These are phyloP conservation scores for Salmo trutta DNA, from an alignment of 2,797 vertebrate genomes.

Conservation along the genomic window DNA sequence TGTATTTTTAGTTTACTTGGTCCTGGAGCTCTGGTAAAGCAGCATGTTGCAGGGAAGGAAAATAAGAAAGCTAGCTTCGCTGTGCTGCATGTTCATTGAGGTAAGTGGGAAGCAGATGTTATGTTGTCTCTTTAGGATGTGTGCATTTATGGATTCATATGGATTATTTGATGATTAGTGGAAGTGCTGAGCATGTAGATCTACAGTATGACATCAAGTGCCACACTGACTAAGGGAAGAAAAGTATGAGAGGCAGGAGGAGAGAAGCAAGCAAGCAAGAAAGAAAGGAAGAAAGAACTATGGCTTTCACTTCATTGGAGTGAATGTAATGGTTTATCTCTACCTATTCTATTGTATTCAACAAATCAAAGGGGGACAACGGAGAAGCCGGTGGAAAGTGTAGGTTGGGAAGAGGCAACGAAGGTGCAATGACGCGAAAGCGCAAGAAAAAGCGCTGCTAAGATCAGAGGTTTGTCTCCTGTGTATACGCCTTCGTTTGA, in stretches of 20 bases:
- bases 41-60: constrained; percentile 47
- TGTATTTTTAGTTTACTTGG: constrained; percentile 45
- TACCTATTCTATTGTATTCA: no score
- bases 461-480: no score
- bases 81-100: constrained; percentile 56
- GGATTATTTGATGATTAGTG: constrained; percentile 4
- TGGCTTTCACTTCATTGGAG: no score
- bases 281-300: no score
- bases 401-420: no score
- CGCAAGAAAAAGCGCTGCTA: no score
- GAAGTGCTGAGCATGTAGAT: constrained; percentile 24
- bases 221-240: not conserved
- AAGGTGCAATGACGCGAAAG: no score
- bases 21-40: constrained; percentile 20
- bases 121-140: not conserved
- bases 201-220: not conserved
- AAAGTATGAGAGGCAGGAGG: not conserved
- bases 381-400: no score
- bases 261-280: no score
- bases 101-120: constrained; percentile 21
- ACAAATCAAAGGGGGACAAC: no score
- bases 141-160: not conserved
- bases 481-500: no score
- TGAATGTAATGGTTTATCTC: no score
- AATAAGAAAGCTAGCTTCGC: constrained; percentile 36